Conservation (phyloP, 2,113 vertebrate species). For the Phalacrocorax carbo region DNA sequence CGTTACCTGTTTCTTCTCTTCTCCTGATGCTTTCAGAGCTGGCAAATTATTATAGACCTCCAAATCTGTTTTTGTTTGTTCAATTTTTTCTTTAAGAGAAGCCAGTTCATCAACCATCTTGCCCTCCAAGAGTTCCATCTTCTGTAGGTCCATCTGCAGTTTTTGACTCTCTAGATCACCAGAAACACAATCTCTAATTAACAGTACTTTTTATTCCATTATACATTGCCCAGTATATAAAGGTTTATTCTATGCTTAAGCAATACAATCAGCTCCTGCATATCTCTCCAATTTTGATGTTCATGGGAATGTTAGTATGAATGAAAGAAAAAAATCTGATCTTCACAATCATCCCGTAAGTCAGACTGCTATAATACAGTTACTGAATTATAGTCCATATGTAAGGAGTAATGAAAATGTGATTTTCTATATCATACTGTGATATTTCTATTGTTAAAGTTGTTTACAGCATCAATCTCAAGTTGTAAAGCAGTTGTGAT, state of each 20-base stretch:
- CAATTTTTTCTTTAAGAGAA: constrained; percentile 83
- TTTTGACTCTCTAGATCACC: constrained; percentile 84
- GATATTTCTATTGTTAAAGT: background rate
- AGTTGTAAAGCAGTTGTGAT: background rate
- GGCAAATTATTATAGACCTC: constrained; percentile 85
- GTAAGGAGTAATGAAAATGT: background rate
- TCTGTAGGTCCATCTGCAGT: constrained; percentile 92
- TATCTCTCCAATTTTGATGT: background rate
- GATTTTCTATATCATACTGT: background rate
- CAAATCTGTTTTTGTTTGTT: constrained; percentile 81
- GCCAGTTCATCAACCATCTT: constrained; percentile 88
- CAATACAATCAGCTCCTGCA: background rate
- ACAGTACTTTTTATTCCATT: background rate
- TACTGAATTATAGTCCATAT: background rate
- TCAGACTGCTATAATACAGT: background rate
- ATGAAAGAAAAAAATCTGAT: background rate
- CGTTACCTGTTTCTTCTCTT: constrained; percentile 88
- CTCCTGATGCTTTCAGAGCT: constrained; percentile 81
- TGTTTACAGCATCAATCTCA: background rate
- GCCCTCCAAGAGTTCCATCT: constrained; percentile 90
- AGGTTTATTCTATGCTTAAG: background rate
- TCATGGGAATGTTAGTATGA: background rate
- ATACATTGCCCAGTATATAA: background rate
- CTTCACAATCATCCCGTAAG: background rate
- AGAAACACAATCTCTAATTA: constrained; percentile 8